Evolutionary conservation across 2,888 invertebrate species (phyloP), one percentile per base, ranked within the genome.

Genomic region (Lypha dubia): DNA sequence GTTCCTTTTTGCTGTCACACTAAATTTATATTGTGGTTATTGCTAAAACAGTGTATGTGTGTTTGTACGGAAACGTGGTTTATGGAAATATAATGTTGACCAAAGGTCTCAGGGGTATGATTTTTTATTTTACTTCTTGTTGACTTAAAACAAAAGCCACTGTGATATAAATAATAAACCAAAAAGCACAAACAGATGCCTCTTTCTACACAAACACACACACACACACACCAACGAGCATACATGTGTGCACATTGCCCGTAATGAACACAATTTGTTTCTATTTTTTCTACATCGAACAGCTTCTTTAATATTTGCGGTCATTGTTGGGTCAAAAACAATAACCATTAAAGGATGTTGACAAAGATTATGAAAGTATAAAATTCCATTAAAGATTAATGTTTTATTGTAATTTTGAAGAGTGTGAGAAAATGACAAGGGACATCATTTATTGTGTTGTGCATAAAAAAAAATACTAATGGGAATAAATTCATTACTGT

Each of bases 301-400:
- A 44, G 20, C 13, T 75, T 63, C 20, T 17, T 75, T 63, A 75
- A 68, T n/a, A 20, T 68, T 51, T 68, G 51, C 15, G 67, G 58
- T 68, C 58, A 60, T 38, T 38, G 38, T 28, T 49, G 15, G 44
- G n/a, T 58, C 13, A 32, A 62, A 49, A 53, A 17, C 6, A 68
- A 77, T 7, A n/a, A n/a, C 15, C 15, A 35, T 35, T 1, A 3
- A 15, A 13, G 56, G 22, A 56, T 65, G 22, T 24, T 46, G 35
- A 24, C 15, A 76, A 56, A 22, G n/a, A 22, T 58, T 44, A 63
- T 41, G 8, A 32, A 15, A n/a, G n/a, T 1, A 35, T 20, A 8
- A 17, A 56, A 65, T 46, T 76, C 44, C 35, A 49, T 60, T 38
- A 35, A 17, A 49, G 49, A 22, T 35, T 58, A 44, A 44, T 15